Conservation (phyloP, 2,888 invertebrate species). For the Acholoe squamosa region DNA sequence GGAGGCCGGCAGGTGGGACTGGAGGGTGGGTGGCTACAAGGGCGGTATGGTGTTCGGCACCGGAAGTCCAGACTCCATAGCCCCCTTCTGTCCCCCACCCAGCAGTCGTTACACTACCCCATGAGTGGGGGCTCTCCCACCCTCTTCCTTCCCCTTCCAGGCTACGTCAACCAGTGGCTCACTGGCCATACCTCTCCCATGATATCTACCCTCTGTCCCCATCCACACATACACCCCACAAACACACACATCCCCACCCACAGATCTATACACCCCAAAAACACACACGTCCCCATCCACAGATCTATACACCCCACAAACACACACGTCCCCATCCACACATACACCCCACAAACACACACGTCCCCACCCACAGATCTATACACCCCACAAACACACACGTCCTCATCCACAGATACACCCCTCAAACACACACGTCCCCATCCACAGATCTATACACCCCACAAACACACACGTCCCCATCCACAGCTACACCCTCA, state of each 20-base stretch:
- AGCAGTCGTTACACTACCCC: background rate
- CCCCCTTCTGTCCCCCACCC: background rate
- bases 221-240: too few relatives aligned
- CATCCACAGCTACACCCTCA: too few relatives aligned
- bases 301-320: too few relatives aligned
- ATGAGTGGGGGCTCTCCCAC: background rate
- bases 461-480: too few relatives aligned
- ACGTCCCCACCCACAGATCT: too few relatives aligned
- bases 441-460: too few relatives aligned
- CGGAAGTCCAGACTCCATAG: conserved; percentile 23
- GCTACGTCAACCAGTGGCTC: background rate
- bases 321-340: too few relatives aligned
- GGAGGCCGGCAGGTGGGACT: background rate
- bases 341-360: too few relatives aligned
- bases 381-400: background rate
- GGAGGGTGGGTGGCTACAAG: background rate
- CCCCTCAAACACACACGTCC: background rate
- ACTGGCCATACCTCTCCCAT: background rate
- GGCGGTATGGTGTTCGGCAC: background rate
- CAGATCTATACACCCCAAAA: too few relatives aligned
- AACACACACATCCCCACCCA: too few relatives aligned
- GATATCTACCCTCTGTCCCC: background rate
- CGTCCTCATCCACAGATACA: background rate
- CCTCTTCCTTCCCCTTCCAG: conserved; percentile 12
- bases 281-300: too few relatives aligned